Percentiles rank a stretch among this genome's conserved stretches.
Conservation (phyloP, 2,888 invertebrate genomes). For the Cinara cedri region DNA sequence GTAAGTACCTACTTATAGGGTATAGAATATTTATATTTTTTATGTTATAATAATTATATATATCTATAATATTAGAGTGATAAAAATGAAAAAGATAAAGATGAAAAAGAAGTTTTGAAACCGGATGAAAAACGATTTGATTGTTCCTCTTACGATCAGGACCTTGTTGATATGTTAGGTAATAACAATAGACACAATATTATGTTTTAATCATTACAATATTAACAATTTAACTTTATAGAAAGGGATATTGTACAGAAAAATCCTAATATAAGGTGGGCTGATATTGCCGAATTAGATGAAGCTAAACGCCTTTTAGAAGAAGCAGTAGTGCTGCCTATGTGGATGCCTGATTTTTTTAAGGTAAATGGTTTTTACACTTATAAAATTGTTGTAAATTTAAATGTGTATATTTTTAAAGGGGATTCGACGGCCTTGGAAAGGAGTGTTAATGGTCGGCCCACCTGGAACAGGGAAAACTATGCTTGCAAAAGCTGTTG, state of each 20-base stretch:
- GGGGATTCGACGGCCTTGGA: constrained; percentile 96
- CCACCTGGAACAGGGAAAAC: constrained; percentile 95
- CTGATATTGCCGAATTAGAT: constrained; percentile 86
- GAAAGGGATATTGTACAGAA: constrained; percentile 97
- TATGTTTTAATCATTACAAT: neutral
- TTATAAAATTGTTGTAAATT: constrained; percentile 11
- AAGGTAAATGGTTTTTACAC: constrained; percentile 69
- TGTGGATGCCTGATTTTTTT: constrained; percentile 98
- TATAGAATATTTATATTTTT: neutral
- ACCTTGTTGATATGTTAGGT: constrained; percentile 90
- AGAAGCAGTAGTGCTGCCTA: constrained; percentile 96
- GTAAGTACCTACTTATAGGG: constrained; percentile 8
- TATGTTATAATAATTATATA: constrained; percentile 23
- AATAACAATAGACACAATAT: constrained; percentile 59
- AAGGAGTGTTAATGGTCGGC: constrained; percentile 92
- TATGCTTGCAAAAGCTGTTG: constrained; percentile 96
- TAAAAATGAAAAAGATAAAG: constrained; percentile 62
- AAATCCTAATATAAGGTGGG: constrained; percentile 95
- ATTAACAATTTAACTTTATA: constrained; percentile 54
- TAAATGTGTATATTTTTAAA: constrained; percentile 62
- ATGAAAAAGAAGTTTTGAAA: constrained; percentile 71
- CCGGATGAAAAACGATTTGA: constrained; percentile 87
- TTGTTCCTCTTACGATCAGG: constrained; percentile 81
- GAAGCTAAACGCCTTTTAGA: constrained; percentile 90
- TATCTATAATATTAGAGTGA: constrained; percentile 51